phyloP scores from a whole-genome alignment of 2,113 vertebrate species.

The Scalopus aquaticus region DNA sequence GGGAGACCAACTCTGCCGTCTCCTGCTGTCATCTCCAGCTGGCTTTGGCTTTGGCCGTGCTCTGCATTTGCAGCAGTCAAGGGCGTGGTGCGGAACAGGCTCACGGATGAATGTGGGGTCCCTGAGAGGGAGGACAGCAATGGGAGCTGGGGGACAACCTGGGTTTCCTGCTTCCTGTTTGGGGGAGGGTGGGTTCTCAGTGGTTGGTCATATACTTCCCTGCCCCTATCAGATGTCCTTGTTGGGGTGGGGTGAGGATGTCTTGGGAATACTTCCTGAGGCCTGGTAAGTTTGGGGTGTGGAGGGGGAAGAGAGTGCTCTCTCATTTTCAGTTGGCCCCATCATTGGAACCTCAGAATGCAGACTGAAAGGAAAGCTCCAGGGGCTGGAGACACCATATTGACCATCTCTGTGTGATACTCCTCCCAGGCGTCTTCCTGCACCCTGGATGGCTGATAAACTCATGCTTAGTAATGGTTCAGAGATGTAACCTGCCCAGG shows the following conservation, averaged over 20 bases:
- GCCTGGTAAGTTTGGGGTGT: not conserved
- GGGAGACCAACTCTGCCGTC: not conserved
- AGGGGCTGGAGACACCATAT: not conserved
- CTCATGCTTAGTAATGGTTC: not conserved
- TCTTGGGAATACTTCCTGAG: not conserved
- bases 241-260: not conserved
- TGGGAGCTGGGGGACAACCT: not conserved
- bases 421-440: not conserved
- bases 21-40: not conserved
- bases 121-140: not conserved
- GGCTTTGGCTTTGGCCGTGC: not conserved
- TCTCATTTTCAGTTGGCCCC: not conserved
- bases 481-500: not conserved
- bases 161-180: not conserved
- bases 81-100: not conserved
- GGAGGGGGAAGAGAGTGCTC: not conserved
- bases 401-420: not conserved
- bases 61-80: not conserved
- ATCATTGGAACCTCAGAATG: not conserved
- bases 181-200: not conserved
- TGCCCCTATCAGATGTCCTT: not conserved
- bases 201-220: not conserved
- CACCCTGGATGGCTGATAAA: not conserved
- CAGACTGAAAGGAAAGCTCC: not conserved
- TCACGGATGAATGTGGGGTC: not conserved